Percentiles rank a stretch among this genome's conserved stretches.
Evolutionary conservation across 2,113 vertebrate species (phyloP).

Genomic region (Heptranchias perlo): DNA sequence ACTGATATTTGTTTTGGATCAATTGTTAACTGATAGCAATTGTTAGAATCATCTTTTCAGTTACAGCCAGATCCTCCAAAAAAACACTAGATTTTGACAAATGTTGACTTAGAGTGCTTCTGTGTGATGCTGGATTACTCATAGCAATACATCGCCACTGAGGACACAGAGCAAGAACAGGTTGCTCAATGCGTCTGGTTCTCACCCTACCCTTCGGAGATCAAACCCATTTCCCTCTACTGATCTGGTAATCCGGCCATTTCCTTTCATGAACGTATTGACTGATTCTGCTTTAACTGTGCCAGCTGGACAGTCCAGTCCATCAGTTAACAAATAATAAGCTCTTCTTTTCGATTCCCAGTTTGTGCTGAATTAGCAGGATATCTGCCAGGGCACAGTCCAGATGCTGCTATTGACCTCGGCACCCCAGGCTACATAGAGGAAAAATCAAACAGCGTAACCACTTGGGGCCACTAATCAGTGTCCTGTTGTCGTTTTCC

Average conservation of each 20-base stretch:
- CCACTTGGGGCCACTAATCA: too few species aligned
- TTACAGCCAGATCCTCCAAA: background rate
- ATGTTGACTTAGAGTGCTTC: background rate
- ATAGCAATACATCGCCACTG: background rate
- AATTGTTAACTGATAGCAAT: background rate
- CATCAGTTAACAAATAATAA: background rate
- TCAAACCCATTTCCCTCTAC: background rate
- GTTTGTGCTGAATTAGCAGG: background rate
- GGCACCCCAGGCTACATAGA: background rate
- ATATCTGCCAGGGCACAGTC: background rate
- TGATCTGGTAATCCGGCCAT: background rate
- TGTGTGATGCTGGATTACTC: background rate
- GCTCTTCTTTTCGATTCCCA: background rate
- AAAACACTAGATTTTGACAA: background rate
- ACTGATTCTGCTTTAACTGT: background rate
- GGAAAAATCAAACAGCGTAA: too few species aligned
- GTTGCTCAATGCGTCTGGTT: background rate
- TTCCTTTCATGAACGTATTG: background rate
- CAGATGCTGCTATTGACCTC: background rate
- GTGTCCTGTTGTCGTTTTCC: too few species aligned
- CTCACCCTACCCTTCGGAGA: background rate
- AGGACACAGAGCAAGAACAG: background rate
- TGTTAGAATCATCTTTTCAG: constrained; percentile 10
- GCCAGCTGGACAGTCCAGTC: background rate
- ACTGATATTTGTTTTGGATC: constrained; percentile 16